Base-by-base conservation (phyloP, 64 coral and sea anemone genomes). In the Acropora yongei region DNA sequence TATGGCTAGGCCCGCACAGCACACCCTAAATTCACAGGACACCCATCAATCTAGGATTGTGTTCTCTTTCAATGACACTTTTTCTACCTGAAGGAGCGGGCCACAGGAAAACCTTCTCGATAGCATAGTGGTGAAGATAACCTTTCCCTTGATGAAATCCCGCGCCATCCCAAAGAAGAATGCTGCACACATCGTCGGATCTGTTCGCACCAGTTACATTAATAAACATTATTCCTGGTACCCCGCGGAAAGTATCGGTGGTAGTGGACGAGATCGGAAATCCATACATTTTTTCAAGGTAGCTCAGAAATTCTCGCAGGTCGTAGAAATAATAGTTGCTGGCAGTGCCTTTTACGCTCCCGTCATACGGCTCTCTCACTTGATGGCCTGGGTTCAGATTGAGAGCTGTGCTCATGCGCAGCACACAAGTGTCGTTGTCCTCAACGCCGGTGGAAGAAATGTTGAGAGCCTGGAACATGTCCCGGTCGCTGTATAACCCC, bases 211-310 rank as follows among this genome's bases (percentile, higher is more conserved):
- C 63, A 8, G 88, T 78, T 5, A 88, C 74, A n/a, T 91, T 91
- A n/a, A 97, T 80, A 1, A 88, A 20, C 95, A 97, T 97, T 68
- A 97, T 97, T 16, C 95, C 95, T 11, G 68, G 42, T 67, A 76
- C 51, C 0, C 89, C 78, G 9, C 42, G 86, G 13, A 97, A 97
- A 10, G 7, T 60, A n/a, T 79, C 73, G 4, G 65, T 85, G 0
- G 44, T 85, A 7, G 69, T 72, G 12, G 82, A 48, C 44, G n/a
- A 2, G 17, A 71, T 6, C 0, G 63, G 63, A 8, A 47, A 18
- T 49, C 82, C 82, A 30, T 71, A 85, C 65, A 71, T 71, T 45
- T 68, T 11, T 45, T 85, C 44, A 18, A 85, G 82, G 65, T 85
- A 85, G 2, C 44, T 12, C 20, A 80, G 66, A 40, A 78, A 51